phyloP scores from a whole-genome alignment of 1,140 invertebrate genomes.

The Panulirus ornatus region DNA sequence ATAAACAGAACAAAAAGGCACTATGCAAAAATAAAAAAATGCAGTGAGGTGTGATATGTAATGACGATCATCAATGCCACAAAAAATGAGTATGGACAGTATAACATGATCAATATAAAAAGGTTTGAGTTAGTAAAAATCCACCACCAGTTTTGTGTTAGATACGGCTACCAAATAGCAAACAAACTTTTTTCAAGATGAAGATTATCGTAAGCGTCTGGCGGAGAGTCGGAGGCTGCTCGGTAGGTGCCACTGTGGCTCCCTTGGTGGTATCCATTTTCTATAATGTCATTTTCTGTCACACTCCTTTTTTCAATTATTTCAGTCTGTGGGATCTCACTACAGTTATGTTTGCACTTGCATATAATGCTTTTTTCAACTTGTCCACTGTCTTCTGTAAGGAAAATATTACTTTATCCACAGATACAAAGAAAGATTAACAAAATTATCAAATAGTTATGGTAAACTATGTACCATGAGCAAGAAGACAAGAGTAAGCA shows the following conservation, averaged over 20 bases:
- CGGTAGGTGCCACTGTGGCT: not conserved
- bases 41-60: not conserved
- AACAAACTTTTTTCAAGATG: conserved; percentile 63
- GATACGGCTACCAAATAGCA: conserved; percentile 12
- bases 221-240: conserved; percentile 44
- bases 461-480: not conserved
- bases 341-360: conserved; percentile 42
- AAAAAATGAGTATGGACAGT: not conserved
- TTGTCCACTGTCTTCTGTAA: conserved; percentile 54
- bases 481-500: not conserved
- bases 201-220: conserved; percentile 64
- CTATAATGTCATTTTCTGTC: conserved; percentile 7
- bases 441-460: conserved; percentile 1
- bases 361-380: conserved; percentile 42
- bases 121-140: conserved; percentile 29
- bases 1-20: not conserved
- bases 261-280: conserved; percentile 15
- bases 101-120: not conserved
- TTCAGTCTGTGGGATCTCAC: conserved; percentile 9
- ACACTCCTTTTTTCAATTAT: conserved; percentile 23
- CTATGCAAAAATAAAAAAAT: not conserved
- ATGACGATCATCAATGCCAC: no score
- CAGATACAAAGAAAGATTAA: not conserved
- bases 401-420: conserved; percentile 19
- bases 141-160: conserved; percentile 39